A percentile compares a stretch with the other conserved stretches of the same genome.
These are phyloP conservation scores for Drosophila burlai DNA, from an alignment of 1,140 invertebrate species.

Conservation along the genomic window DNA sequence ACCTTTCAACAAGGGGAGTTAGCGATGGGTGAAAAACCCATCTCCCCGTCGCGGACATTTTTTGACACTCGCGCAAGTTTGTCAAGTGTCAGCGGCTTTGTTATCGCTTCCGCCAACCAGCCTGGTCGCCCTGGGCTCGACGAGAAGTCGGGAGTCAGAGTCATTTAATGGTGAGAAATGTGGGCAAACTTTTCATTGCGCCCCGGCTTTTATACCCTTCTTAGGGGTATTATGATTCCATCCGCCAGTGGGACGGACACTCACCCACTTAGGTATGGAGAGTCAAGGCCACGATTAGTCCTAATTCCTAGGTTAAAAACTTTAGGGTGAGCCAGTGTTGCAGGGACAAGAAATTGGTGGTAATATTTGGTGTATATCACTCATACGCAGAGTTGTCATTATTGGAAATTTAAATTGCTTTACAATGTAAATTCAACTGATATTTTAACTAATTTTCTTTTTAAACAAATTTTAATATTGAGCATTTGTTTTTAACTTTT, in stretches of 20 bases:
- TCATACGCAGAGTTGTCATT: slow-evolving; percentile 4
- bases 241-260: not conserved
- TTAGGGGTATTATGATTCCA: slow-evolving; percentile 29
- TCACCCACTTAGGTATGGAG: not conserved
- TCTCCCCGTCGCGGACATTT: slow-evolving; percentile 40
- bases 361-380: not conserved
- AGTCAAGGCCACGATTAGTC: slow-evolving; percentile 30
- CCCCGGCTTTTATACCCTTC: slow-evolving; percentile 32
- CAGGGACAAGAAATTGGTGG: not conserved
- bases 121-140: slow-evolving; percentile 50
- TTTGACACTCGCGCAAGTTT: slow-evolving; percentile 67
- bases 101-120: slow-evolving; percentile 76
- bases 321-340: slow-evolving; percentile 5
- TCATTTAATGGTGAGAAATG: slow-evolving; percentile 74
- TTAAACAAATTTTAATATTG: not conserved
- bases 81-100: slow-evolving; percentile 84
- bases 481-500: not conserved
- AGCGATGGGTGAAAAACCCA: not conserved
- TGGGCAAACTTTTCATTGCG: slow-evolving; percentile 71
- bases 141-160: slow-evolving; percentile 48
- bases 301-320: slow-evolving; percentile 12
- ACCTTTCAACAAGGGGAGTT: not conserved
- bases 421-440: no score
- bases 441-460: not conserved
- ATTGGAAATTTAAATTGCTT: no score